phyloP scores from a whole-genome alignment of 2,797 vertebrate genomes.

The Onychomys leucogaster region DNA sequence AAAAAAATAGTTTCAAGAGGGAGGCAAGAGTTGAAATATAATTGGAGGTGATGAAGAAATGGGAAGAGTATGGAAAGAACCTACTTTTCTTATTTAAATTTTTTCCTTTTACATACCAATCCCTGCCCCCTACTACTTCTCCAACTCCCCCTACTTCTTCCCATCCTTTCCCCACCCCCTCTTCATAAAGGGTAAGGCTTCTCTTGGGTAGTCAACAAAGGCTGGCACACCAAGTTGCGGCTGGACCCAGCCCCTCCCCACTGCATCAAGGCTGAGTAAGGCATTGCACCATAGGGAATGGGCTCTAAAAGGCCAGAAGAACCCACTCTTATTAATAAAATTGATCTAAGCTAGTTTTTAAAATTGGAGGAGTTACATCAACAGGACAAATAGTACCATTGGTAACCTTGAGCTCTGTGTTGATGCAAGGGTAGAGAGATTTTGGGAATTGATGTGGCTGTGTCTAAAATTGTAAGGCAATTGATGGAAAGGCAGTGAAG shows the following conservation, averaged over 20 bases:
- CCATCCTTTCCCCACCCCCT: too few species aligned
- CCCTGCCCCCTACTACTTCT: too few species aligned
- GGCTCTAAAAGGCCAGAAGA: too few species aligned
- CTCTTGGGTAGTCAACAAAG: too few species aligned
- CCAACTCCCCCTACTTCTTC: too few species aligned
- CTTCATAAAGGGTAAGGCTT: too few species aligned
- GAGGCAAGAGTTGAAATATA: slow-evolving; percentile 40
- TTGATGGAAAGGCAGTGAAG: slow-evolving; percentile 75
- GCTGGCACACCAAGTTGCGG: too few species aligned
- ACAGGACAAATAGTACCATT: slow-evolving; percentile 77
- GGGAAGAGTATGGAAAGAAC: slow-evolving; percentile 42
- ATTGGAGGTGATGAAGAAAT: background rate
- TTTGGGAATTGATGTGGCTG: slow-evolving; percentile 64
- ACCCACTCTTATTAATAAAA: slow-evolving; percentile 80
- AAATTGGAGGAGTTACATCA: slow-evolving; percentile 71
- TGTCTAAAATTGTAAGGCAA: slow-evolving; percentile 75
- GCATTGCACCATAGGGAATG: too few species aligned
- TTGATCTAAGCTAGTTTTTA: slow-evolving; percentile 56
- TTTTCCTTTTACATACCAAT: too few species aligned
- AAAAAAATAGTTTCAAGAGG: slow-evolving; percentile 56
- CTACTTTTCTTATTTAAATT: too few species aligned
- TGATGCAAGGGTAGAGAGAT: slow-evolving; percentile 64
- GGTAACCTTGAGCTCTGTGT: slow-evolving; percentile 71
- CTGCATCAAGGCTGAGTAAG: too few species aligned
- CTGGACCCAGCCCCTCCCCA: too few species aligned